phyloP scores from a whole-genome alignment of 2,113 vertebrate genomes.

The Cheirogaleus medius region DNA sequence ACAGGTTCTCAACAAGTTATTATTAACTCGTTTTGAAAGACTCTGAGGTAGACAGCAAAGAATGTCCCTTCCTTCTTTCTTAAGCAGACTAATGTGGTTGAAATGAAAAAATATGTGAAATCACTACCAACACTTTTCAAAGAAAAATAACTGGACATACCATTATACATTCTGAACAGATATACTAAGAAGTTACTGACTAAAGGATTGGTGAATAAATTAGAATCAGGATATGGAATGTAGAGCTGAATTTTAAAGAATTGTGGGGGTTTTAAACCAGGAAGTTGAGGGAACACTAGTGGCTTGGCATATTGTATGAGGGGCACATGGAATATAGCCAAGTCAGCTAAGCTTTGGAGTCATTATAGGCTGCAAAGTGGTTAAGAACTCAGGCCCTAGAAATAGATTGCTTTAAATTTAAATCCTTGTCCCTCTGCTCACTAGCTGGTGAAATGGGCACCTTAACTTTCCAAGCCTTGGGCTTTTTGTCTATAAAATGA shows the following conservation, averaged over 20 bases:
- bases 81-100: neutral
- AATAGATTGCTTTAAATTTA: neutral
- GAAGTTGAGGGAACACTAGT: neutral
- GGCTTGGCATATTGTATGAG: neutral
- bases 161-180: neutral
- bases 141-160: neutral
- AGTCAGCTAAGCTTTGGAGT: neutral
- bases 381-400: neutral
- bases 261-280: constrained; percentile 2
- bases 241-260: constrained; percentile 12
- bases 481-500: neutral
- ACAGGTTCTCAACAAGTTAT: neutral
- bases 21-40: constrained; percentile 35
- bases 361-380: neutral
- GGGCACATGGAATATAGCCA: neutral
- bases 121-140: neutral
- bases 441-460: neutral
- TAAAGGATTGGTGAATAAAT: constrained; percentile 34
- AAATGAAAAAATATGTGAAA: constrained; percentile 11
- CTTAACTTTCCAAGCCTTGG: neutral
- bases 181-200: neutral
- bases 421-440: neutral
- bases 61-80: constrained; percentile 34
- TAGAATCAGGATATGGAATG: constrained; percentile 1
- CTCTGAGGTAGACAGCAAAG: neutral